These are phyloP conservation scores for Cybosia mesomella DNA, from an alignment of 2,888 invertebrate genomes.

Conservation along the genomic window DNA sequence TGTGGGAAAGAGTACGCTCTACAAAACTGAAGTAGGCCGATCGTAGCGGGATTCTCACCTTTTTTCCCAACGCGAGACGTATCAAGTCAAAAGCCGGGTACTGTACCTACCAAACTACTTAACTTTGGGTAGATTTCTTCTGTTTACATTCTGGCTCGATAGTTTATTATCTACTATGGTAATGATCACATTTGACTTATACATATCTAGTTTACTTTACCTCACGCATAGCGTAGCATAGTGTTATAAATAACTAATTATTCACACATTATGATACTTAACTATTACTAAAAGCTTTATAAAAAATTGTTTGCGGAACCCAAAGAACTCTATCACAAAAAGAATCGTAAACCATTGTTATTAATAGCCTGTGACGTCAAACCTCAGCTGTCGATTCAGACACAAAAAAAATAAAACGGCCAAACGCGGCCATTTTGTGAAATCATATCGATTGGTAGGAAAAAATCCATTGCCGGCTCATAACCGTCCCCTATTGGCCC, in stretches of 20 bases:
- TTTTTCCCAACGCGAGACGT: no score
- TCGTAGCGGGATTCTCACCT: no score
- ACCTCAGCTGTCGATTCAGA: conserved; percentile 48
- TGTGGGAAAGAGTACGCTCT: no score
- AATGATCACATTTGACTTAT: background rate
- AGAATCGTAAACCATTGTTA: conserved; percentile 41
- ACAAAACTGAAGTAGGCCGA: no score
- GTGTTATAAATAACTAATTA: background rate
- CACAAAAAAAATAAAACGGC: conserved; percentile 51
- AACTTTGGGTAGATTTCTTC: background rate
- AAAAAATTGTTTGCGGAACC: conserved; percentile 22
- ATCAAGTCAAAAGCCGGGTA: background rate
- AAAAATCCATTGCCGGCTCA: conserved; percentile 79
- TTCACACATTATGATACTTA: background rate
- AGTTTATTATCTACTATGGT: background rate
- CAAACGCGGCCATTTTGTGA: conserved; percentile 80
- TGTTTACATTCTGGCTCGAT: background rate
- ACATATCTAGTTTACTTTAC: background rate
- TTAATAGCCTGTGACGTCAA: conserved; percentile 50
- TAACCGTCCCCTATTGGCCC: conserved; percentile 81
- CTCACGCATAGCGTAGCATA: no score
- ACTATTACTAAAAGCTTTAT: background rate
- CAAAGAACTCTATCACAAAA: conserved; percentile 26
- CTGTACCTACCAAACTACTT: background rate
- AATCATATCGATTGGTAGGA: conserved; percentile 82